These are phyloP conservation scores for Brachylomia viminalis DNA, from an alignment of 2,888 invertebrate species.

Conservation along the genomic window DNA sequence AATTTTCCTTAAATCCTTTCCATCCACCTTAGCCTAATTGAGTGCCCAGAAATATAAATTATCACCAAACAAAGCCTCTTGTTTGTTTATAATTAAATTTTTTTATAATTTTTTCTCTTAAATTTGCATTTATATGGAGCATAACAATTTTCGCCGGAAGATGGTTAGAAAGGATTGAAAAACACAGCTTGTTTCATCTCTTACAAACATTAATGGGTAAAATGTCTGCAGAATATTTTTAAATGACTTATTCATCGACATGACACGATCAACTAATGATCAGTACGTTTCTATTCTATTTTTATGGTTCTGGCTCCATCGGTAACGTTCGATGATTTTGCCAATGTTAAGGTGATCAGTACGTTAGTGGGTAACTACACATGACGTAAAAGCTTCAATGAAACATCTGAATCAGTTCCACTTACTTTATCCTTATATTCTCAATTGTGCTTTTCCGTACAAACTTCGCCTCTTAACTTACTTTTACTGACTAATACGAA, in stretches of 20 bases:
- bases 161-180: neutral
- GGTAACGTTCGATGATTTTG: too few relatives aligned
- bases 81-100: too few relatives aligned
- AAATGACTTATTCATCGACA: neutral
- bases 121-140: constrained; percentile 35
- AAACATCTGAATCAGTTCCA: neutral
- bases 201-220: neutral
- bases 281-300: too few relatives aligned
- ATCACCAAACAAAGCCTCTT: constrained; percentile 26
- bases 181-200: neutral
- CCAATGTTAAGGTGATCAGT: too few relatives aligned
- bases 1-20: constrained; percentile 27
- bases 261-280: too few relatives aligned
- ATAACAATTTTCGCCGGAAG: neutral
- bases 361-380: constrained; percentile 16
- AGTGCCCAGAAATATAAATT: constrained; percentile 25
- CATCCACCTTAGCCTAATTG: constrained; percentile 19
- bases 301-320: too few relatives aligned
- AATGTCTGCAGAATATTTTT: neutral
- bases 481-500: constrained; percentile 14
- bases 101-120: too few relatives aligned
- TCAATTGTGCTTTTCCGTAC: neutral
- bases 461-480: constrained; percentile 23
- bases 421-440: constrained; percentile 25
- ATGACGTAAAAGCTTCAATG: constrained; percentile 35